Percentiles rank a stretch among this genome's conserved stretches.
Evolutionary conservation across 2,888 invertebrate species (phyloP).

Genomic region (Melipona beecheii): DNA sequence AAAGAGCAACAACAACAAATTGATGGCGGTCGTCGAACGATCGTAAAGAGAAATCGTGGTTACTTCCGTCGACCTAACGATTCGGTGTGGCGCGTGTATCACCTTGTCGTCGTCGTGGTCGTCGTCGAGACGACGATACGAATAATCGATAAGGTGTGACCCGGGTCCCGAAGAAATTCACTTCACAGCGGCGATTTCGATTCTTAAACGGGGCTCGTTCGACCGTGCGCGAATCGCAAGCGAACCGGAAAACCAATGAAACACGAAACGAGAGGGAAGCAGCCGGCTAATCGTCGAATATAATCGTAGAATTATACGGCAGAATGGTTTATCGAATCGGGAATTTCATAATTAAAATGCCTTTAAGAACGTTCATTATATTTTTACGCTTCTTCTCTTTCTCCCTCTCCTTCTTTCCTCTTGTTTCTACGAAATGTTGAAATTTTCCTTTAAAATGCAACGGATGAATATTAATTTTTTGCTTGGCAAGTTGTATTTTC

Average conservation of each 20-base stretch:
- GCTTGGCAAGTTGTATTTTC: neutral
- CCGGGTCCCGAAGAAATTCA: conserved; percentile 20
- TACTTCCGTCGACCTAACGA: conserved; percentile 27
- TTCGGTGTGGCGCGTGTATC: conserved; percentile 1
- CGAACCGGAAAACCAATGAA: conserved; percentile 34
- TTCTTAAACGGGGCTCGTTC: conserved; percentile 9
- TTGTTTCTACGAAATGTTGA: neutral
- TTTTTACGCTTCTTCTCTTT: neutral
- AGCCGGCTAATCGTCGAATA: conserved; percentile 17
- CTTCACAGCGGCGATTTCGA: conserved; percentile 19
- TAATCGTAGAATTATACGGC: conserved; percentile 10
- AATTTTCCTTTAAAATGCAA: neutral
- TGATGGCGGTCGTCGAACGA: conserved; percentile 29
- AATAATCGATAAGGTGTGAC: conserved; percentile 29
- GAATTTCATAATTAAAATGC: neutral
- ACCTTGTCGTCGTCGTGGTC: neutral
- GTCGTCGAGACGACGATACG: conserved; percentile 1
- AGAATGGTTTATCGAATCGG: neutral
- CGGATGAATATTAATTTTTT: neutral
- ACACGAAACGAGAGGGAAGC: conserved; percentile 13
- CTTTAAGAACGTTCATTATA: neutral
- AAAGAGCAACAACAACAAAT: conserved; percentile 36
- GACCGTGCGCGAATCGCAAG: conserved; percentile 16
- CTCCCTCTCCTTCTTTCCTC: neutral
- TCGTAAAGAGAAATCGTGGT: conserved; percentile 29